Evolutionary conservation across 2,888 invertebrate species (phyloP), one percentile per base, ranked within the genome.

Genomic region (Hartigia nigra): DNA sequence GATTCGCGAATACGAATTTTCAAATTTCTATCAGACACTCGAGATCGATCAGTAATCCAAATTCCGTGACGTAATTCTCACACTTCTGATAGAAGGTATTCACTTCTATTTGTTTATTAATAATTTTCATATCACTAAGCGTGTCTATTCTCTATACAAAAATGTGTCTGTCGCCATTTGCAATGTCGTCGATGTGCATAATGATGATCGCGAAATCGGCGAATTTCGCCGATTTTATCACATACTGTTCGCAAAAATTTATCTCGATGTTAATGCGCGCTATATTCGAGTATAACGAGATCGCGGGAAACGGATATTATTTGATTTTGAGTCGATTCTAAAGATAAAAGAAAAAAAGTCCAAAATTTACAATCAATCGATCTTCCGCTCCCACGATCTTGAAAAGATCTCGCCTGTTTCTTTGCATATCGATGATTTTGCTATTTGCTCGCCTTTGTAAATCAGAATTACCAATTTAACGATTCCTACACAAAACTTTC

Each of bases 161-260:
- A 23, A 23, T 55, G 55, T 55, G 55, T 55, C 55, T 55, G 55
- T 55, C 55, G 55, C 23, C 55, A 55, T 55, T 55, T 55, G 55
- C 55, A 55, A 9, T 55, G 55, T 55, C 55, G 55, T 55, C 55
- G 55, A 55, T 55, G 55, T 55, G 55, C 55, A 23, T 23, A 55
- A 55, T 2, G 23, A 5, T 55, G 23, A 5, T 55, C 23, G 55
- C 55, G 23, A 55, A 55, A 55, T 55, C 23, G 55, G 55, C 55
- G 14, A 55, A 23, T 0, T 23, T 80, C 77, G 74, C 76, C 69
- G 83, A 84, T 86, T 84, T 84, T 83, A 84, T 84, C 82, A 83
- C 82, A 80, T 81, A 82, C 80, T 81, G 81, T 81, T 83, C 83
- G 77, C 80, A 75, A 79, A 77, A 83, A 78, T 80, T 81, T 83